These are phyloP conservation scores for Artibeus lituratus DNA, from an alignment of 2,797 vertebrate species.

Conservation along the genomic window DNA sequence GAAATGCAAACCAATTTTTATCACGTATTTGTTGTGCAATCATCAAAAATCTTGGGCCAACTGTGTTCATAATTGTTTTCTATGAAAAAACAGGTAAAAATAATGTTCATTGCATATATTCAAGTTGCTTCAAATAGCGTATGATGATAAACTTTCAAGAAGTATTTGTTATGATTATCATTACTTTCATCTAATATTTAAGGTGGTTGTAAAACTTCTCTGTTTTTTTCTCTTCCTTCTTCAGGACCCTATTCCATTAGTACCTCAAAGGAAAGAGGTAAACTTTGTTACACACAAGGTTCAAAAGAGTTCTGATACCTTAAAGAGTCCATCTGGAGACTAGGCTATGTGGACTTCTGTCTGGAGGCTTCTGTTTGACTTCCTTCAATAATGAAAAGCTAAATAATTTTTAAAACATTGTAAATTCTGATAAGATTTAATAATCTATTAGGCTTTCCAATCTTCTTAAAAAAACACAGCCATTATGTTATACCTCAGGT, in stretches of 20 bases:
- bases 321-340: not conserved
- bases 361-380: not conserved
- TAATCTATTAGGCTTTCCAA: not conserved
- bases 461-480: not conserved
- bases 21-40: not conserved
- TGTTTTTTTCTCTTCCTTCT: not conserved
- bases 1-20: not conserved
- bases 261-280: not conserved
- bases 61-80: not conserved
- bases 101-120: not conserved
- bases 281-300: not conserved
- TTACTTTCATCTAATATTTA: not conserved
- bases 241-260: not conserved
- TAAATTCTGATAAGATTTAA: conserved; percentile 39
- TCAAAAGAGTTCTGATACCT: not conserved
- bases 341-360: not conserved
- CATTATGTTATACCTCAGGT: not conserved
- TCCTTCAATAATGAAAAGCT: not conserved
- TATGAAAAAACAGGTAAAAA: not conserved
- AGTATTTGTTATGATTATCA: not conserved
- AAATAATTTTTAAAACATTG: conserved; percentile 48
- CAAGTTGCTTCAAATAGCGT: not conserved
- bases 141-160: not conserved
- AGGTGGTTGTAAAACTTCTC: not conserved
- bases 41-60: not conserved